Conservation (phyloP, 2,888 invertebrate species). For the Ophonus ardosiacus region DNA sequence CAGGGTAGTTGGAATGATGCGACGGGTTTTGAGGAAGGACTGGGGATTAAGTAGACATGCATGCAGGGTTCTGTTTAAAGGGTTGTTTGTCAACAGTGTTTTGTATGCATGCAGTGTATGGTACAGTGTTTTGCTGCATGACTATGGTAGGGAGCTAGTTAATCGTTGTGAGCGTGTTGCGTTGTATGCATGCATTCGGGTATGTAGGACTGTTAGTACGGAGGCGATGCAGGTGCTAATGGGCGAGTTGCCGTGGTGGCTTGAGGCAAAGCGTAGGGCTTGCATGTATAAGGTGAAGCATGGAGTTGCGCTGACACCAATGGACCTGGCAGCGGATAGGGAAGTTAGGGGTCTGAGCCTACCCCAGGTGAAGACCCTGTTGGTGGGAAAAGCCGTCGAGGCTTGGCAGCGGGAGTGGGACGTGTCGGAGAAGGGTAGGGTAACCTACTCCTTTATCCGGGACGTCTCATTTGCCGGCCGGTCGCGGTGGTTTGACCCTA, state of each 20-base stretch:
- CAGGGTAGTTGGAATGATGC: too few relatives aligned
- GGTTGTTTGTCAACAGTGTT: not conserved
- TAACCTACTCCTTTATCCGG: not conserved
- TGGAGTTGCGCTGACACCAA: not conserved
- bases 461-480: not conserved
- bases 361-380: not conserved
- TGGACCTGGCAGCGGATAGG: not conserved
- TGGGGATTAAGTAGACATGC: too few relatives aligned
- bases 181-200: constrained; percentile 7
- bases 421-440: not conserved
- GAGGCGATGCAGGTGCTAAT: constrained; percentile 53
- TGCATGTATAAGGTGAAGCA: constrained; percentile 26
- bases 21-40: too few relatives aligned
- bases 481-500: too few relatives aligned
- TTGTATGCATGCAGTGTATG: not conserved
- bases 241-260: not conserved
- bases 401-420: not conserved
- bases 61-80: not conserved
- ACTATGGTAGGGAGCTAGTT: too few relatives aligned
- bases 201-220: constrained; percentile 56
- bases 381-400: not conserved
- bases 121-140: too few relatives aligned
- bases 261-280: not conserved
- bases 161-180: too few relatives aligned
- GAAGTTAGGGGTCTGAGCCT: not conserved